These are phyloP conservation scores for Onychomys leucogaster DNA, from an alignment of 2,797 vertebrate species.

Conservation along the genomic window DNA sequence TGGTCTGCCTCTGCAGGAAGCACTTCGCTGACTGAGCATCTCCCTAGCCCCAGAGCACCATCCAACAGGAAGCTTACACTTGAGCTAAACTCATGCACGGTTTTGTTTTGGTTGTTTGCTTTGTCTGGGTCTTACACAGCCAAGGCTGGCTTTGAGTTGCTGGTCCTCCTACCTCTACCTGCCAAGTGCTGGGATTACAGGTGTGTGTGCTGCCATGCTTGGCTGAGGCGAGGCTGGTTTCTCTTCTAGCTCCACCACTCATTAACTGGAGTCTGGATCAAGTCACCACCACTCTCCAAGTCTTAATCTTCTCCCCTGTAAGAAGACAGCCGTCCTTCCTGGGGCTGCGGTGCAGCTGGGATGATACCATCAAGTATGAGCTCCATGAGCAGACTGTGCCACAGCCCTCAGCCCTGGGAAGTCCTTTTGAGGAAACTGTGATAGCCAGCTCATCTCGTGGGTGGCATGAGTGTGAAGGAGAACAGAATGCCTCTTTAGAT, in stretches of 20 bases:
- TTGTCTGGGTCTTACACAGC: not conserved
- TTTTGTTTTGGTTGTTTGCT: not conserved
- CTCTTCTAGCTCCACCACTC: not conserved
- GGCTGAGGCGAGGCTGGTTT: not conserved
- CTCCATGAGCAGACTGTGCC: fast-evolving
- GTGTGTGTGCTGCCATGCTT: no score
- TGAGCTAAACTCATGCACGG: not conserved
- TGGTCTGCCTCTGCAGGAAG: not conserved
- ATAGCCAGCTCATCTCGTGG: not conserved
- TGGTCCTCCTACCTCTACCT: not conserved
- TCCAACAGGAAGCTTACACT: not conserved
- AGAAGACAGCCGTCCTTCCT: not conserved
- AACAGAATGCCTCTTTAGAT: not conserved
- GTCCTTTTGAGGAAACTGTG: not conserved
- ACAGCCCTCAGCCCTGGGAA: not conserved
- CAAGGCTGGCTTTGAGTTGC: not conserved
- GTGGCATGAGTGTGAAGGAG: not conserved
- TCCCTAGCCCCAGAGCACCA: not conserved
- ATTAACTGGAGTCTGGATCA: not conserved
- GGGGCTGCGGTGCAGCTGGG: not conserved
- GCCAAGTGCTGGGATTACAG: not conserved
- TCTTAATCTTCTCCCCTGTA: not conserved
- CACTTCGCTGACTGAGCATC: not conserved
- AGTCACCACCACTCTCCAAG: not conserved
- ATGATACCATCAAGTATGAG: not conserved